Evolutionary conservation across 2,888 invertebrate species (phyloP).

Genomic region (Cryptocheilus praepositus): DNA sequence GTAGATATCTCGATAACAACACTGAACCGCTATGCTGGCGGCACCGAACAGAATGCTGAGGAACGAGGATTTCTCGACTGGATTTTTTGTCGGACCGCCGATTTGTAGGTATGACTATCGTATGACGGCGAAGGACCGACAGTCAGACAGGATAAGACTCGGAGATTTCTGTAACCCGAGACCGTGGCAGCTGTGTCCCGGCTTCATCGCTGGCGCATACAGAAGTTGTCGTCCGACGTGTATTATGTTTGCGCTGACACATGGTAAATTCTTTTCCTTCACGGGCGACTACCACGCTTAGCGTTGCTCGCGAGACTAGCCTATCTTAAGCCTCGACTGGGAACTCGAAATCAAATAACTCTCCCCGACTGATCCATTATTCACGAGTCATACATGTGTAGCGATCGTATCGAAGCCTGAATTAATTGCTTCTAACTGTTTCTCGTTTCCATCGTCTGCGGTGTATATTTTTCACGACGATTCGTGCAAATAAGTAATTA

Average conservation of each 20-base stretch:
- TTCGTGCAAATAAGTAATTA: no score
- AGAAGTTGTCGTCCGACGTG: not conserved
- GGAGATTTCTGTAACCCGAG: slow-evolving; percentile 61
- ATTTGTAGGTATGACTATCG: slow-evolving; percentile 7
- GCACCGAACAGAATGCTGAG: not conserved
- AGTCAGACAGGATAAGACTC: slow-evolving; percentile 49
- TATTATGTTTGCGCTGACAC: slow-evolving; percentile 4
- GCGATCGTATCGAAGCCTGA: no score
- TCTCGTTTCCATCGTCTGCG: no score
- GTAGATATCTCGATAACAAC: slow-evolving; percentile 59
- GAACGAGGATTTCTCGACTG: not conserved
- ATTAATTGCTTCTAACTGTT: no score
- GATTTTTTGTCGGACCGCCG: not conserved
- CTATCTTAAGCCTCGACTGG: no score
- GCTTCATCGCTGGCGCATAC: not conserved
- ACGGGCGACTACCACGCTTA: no score
- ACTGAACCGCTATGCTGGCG: slow-evolving; percentile 34
- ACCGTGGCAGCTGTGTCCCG: slow-evolving; percentile 59
- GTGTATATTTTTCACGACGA: no score
- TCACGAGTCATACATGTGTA: no score
- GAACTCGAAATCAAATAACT: no score
- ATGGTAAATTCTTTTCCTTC: not conserved
- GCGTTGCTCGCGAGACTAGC: no score
- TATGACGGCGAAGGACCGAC: slow-evolving; percentile 22
- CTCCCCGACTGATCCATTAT: no score